Evolutionary conservation across 2,888 invertebrate species (phyloP).

Genomic region (Agapetus fuscipes): DNA sequence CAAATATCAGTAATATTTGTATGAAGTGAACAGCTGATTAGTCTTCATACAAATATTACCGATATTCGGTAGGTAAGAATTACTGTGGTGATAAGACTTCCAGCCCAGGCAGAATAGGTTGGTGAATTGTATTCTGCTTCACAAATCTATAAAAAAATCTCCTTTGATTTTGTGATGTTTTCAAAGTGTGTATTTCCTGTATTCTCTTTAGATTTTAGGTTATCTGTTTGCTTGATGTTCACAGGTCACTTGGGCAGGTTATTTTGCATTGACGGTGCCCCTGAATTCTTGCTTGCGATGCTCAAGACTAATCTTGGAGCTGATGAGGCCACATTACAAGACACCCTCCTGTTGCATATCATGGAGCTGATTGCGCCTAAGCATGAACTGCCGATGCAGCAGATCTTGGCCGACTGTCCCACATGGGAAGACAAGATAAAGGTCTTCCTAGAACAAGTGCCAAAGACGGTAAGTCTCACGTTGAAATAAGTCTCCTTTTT

Average conservation of each 20-base stretch:
- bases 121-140: too few relatives aligned
- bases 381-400: slow-evolving; percentile 32
- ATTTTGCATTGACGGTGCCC: slow-evolving; percentile 74
- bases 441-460: slow-evolving; percentile 35
- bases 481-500: too few relatives aligned
- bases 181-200: too few relatives aligned
- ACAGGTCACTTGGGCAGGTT: slow-evolving; percentile 48
- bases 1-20: too few relatives aligned
- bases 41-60: too few relatives aligned
- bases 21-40: too few relatives aligned
- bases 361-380: slow-evolving; percentile 42
- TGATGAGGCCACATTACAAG: slow-evolving; percentile 44
- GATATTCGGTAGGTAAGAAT: too few relatives aligned
- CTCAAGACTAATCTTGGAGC: slow-evolving; percentile 39
- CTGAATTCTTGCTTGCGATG: slow-evolving; percentile 53
- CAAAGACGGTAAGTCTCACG: slow-evolving; percentile 33
- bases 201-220: neutral
- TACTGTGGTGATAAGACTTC: too few relatives aligned
- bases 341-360: slow-evolving; percentile 46
- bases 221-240: too few relatives aligned
- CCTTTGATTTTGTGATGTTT: too few relatives aligned
- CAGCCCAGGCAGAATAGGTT: too few relatives aligned
- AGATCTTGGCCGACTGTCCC: slow-evolving; percentile 41
- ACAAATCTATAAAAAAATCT: too few relatives aligned
- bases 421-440: slow-evolving; percentile 50